Evolutionary conservation across 2,888 invertebrate genomes (phyloP), one percentile per base, ranked within the genome.

Genomic region (Tetragnatha montana): DNA sequence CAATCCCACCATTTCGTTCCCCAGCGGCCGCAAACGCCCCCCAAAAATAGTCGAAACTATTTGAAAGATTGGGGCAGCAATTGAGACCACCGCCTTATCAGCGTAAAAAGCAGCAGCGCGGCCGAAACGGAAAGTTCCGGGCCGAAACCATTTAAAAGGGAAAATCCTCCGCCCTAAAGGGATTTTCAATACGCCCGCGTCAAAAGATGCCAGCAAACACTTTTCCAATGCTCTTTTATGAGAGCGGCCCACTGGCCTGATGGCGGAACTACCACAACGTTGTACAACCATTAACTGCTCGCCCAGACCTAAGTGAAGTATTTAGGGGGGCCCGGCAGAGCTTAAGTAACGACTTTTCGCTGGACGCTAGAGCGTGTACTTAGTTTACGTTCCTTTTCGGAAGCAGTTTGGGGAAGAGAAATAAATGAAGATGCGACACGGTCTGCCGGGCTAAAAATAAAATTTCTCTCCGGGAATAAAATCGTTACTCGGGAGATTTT

Each of bases 211-310:
- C 22, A 35, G 73, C 71, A 85, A 85, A 71, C 71, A 85, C 79
- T 68, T 79, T 70, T 79, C 70, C 49, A 71, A 78, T 21, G 68
- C 71, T 85, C 85, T 76, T 84, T 69, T 76, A 76, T 51, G 50
- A 51, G 60, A 50, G 76, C 78, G 79, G 51, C 71, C 51, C 85
- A 78, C 79, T 70, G 35, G 51, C 22, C 71, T 84, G 49, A 84
- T 73, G 76, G 60, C 50, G 71, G 85, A 71, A 70, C 50, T 71
- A 79, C 85, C 71, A 78, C 78, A 85, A 85, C 79, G 70, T 51
- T 35, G 85, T 85, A 85, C 78, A 85, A 85, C 79, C 85, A 85
- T 79, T 85, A 85, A 85, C 78, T 79, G 73, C 70, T n/a, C 78
- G 85, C 14, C 85, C 70, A 78, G 79, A 85, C 79, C 85, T 70